Evolutionary conservation across 2,797 vertebrate genomes (phyloP).

Genomic region (Semotilus atromaculatus): DNA sequence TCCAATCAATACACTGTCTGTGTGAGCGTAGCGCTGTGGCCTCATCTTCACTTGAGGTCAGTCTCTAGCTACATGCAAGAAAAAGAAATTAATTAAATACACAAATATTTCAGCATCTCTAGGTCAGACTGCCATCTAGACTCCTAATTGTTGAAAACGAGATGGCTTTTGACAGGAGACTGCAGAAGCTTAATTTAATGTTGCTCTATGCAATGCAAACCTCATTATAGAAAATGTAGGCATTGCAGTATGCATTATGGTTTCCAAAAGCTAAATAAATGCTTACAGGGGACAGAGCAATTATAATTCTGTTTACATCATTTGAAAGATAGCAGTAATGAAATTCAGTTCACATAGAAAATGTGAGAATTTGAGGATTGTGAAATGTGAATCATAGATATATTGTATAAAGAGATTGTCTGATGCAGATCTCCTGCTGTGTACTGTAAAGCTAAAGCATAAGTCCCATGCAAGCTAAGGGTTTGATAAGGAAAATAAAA

Average conservation of each 20-base stretch:
- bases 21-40: neutral
- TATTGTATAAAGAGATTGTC: slow-evolving; percentile 40
- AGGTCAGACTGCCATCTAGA: slow-evolving; percentile 1
- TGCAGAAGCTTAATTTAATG: neutral
- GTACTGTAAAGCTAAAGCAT: neutral
- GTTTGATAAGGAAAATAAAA: slow-evolving; percentile 19
- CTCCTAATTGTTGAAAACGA: neutral
- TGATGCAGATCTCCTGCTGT: slow-evolving; percentile 60
- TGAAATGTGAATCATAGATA: slow-evolving; percentile 43
- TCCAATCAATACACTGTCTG: slow-evolving; percentile 33
- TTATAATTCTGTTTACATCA: slow-evolving; percentile 21
- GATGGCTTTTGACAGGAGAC: slow-evolving; percentile 14
- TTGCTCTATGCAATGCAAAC: slow-evolving; percentile 8
- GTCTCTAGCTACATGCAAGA: neutral
- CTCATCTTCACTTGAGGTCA: neutral
- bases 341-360: slow-evolving; percentile 21
- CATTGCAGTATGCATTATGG: neutral
- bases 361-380: neutral
- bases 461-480: neutral
- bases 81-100: slow-evolving; percentile 32
- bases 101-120: slow-evolving; percentile 19
- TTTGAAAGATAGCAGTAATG: slow-evolving; percentile 37
- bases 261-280: slow-evolving; percentile 15
- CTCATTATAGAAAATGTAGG: slow-evolving; percentile 22
- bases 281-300: neutral